Evolutionary conservation across 2,888 invertebrate species (phyloP).

Genomic region (Troides aeacus): DNA sequence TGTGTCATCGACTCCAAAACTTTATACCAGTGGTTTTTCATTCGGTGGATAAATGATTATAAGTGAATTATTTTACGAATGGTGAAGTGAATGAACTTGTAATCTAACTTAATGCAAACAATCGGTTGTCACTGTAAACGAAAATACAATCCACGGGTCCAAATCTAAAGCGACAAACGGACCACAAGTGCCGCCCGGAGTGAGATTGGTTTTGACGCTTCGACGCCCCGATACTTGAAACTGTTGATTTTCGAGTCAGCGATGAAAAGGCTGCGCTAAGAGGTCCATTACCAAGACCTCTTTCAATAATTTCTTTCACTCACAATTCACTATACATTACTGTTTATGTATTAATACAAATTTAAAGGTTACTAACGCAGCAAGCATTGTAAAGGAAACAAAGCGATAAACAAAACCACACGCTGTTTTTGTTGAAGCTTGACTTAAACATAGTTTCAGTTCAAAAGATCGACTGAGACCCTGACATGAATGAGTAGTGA

Average conservation of each 20-base stretch:
- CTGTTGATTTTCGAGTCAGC: conserved; percentile 37
- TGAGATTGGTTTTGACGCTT: conserved; percentile 60
- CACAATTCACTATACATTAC: conserved; percentile 5
- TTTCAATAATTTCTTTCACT: conserved; percentile 8
- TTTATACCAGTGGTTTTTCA: no score
- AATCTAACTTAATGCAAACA: conserved; percentile 4
- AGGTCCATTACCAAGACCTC: conserved; percentile 29
- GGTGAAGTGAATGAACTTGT: no score
- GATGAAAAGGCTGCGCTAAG: conserved; percentile 40
- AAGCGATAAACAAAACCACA: neutral
- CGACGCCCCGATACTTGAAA: conserved; percentile 51
- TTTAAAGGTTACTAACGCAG: neutral
- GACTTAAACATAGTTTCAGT: neutral
- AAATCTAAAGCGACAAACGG: conserved; percentile 47
- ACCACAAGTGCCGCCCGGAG: conserved; percentile 42
- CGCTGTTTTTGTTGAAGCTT: neutral
- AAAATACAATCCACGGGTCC: conserved; percentile 45
- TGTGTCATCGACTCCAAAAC: no score
- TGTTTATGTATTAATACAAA: neutral
- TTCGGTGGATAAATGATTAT: no score
- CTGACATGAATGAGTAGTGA: neutral
- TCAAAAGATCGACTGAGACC: conserved; percentile 7
- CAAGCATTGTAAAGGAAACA: conserved; percentile 3
- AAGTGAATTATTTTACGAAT: no score
- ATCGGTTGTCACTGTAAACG: conserved; percentile 41